A percentile compares a stretch with the other conserved stretches of the same genome.
These are phyloP conservation scores for Tadarida brasiliensis DNA, from an alignment of 2,797 vertebrate species.

Conservation along the genomic window DNA sequence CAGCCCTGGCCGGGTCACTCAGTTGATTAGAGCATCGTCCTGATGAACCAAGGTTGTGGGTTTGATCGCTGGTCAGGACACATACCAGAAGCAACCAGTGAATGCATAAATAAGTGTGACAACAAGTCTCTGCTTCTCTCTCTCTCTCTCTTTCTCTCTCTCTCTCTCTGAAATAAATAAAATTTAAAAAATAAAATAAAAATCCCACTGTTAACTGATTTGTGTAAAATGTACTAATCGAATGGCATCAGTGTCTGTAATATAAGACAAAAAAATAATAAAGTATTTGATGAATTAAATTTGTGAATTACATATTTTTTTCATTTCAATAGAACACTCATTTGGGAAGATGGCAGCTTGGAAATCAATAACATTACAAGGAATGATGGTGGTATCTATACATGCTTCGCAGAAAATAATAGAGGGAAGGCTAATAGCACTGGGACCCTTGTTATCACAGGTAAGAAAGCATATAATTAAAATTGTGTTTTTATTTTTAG, in stretches of 20 bases:
- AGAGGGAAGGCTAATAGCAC: conserved; percentile 97
- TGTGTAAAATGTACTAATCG: not conserved
- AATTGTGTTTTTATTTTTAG: not conserved
- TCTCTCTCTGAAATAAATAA: not conserved
- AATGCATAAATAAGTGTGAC: not conserved
- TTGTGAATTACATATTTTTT: conserved; percentile 48
- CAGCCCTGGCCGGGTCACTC: not conserved
- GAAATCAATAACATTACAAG: conserved; percentile 95
- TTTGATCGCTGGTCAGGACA: not conserved
- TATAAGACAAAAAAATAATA: not conserved
- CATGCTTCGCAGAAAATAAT: conserved; percentile 97
- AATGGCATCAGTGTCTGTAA: not conserved
- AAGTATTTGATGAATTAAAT: not conserved
- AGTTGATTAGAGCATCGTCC: not conserved
- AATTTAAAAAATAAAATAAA: not conserved
- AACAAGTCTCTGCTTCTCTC: not conserved
- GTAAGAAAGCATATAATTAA: conserved; percentile 82
- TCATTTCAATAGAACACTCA: conserved; percentile 89
- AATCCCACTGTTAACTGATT: not conserved
- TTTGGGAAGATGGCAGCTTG: conserved; percentile 97
- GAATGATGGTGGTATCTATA: conserved; percentile 94
- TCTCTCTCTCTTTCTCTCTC: not conserved
- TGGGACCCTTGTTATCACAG: conserved; percentile 93
- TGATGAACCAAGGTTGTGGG: not conserved
- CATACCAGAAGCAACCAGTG: not conserved